Evolutionary conservation across 2,888 invertebrate genomes (phyloP).

Genomic region (Drosophila limbata): DNA sequence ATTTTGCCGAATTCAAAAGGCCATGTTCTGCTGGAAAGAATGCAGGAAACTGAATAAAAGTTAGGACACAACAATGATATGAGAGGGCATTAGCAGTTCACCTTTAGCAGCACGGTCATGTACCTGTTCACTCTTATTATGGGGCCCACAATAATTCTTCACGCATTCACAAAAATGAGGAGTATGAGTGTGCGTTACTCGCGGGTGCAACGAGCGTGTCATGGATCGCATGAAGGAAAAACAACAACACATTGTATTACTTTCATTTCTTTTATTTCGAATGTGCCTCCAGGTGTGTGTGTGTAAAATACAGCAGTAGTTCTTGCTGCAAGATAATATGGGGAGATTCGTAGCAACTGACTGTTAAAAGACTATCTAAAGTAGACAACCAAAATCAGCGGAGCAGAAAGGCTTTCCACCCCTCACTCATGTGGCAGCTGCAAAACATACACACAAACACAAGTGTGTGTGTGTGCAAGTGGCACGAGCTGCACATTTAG

Average conservation of each 20-base stretch:
- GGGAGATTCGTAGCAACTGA: constrained; percentile 29
- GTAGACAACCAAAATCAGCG: constrained; percentile 58
- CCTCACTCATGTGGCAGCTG: constrained; percentile 64
- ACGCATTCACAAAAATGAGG: constrained; percentile 14
- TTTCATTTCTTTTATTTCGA: constrained; percentile 35
- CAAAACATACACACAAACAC: constrained; percentile 34
- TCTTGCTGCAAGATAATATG: constrained; percentile 23
- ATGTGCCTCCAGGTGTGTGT: constrained; percentile 12
- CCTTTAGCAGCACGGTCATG: background rate
- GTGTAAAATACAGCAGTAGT: constrained; percentile 18
- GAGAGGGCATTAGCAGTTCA: background rate
- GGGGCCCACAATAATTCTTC: constrained; percentile 2
- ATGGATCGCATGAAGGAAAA: constrained; percentile 24
- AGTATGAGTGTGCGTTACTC: constrained; percentile 13
- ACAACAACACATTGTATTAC: constrained; percentile 26
- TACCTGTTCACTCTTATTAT: constrained; percentile 9
- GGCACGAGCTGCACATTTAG: constrained; percentile 25
- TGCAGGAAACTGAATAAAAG: background rate
- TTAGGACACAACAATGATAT: background rate
- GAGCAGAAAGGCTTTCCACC: constrained; percentile 56
- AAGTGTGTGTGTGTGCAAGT: constrained; percentile 31
- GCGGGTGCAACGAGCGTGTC: constrained; percentile 30
- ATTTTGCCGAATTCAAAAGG: background rate
- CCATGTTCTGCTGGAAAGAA: background rate
- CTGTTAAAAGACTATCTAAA: constrained; percentile 68